Evolutionary conservation across 2,888 invertebrate genomes (phyloP), one percentile per base, ranked within the genome.

Genomic region (Tenthredo amoena): DNA sequence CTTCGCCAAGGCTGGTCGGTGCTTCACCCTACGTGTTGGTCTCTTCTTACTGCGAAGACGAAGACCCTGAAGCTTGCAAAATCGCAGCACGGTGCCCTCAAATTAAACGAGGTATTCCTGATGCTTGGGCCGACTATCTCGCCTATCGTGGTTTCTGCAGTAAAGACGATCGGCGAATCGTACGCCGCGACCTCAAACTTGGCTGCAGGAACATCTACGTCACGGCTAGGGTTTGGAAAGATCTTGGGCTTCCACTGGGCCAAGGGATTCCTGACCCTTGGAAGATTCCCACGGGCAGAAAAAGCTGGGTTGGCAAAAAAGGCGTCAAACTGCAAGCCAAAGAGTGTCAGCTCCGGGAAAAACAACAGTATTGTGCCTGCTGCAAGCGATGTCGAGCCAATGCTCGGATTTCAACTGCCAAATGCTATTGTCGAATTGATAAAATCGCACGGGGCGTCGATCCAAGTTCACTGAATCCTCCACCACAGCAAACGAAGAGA

Each of bases 211-310:
- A 87, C 50, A 71, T 86, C 12, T 76, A 86, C 62, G 40, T 89
- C 10, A 90, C 89, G 9, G 86, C 88, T 7, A 86, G 85, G 1
- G 86, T 89, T 6, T 89, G 88, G 88, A 88, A 85, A 15, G 58
- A 87, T 6, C 85, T 88, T 10, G 88, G 89, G 18, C 68, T 90
- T 2, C 68, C 88, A 0, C 55, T 89, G 26, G 85, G 87, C 1
- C 90, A 90, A 81, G 90, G 90, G n/a, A 90, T 90, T 72, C 90
- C 90, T 1, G 89, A 90, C 86, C 90, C 90, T 62, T 90, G 90
- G 90, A 89, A 84, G 84, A 82, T 85, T 34, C 84, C 58, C 21
- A 9, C 3, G 10, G 21, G 40, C 47, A 40, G 47, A 31, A 84
- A 31, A 4, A 43, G 55, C 2, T 50, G 84, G 77, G 55, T 76